Percentiles rank a stretch among this genome's conserved stretches.
Evolutionary conservation across 2,888 invertebrate species (phyloP).

Genomic region (Agonopterix arenella): DNA sequence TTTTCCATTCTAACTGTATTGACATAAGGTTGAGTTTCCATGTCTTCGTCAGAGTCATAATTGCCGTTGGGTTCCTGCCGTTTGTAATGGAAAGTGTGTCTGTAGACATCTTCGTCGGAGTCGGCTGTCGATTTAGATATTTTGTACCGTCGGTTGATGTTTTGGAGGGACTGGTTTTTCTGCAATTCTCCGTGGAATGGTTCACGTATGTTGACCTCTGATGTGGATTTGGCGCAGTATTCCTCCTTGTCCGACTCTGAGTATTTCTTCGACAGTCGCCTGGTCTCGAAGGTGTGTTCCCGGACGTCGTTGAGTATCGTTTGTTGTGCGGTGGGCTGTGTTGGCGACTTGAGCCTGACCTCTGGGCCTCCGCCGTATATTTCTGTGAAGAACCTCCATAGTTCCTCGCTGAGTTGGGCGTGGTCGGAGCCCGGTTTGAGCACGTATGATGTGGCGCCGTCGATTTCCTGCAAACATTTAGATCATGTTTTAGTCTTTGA

Average conservation of each 20-base stretch:
- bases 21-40: conserved; percentile 35
- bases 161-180: conserved; percentile 67
- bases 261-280: conserved; percentile 39
- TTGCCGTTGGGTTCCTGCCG: conserved; percentile 53
- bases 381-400: conserved; percentile 91
- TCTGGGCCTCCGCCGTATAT: conserved; percentile 96
- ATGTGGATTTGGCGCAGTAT: conserved; percentile 58
- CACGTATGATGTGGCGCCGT: conserved; percentile 46
- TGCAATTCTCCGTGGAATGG: conserved; percentile 46
- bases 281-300: conserved; percentile 9
- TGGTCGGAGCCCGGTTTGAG: conserved; percentile 79
- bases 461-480: conserved; percentile 47
- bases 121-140: conserved; percentile 33
- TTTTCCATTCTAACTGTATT: conserved; percentile 52
- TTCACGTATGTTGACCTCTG: conserved; percentile 54
- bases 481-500: too few relatives aligned
- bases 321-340: conserved; percentile 9
- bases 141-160: conserved; percentile 47
- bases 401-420: conserved; percentile 87
- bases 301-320: conserved; percentile 14
- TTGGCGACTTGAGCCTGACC: conserved; percentile 63
- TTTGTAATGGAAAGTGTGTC: conserved; percentile 40
- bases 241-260: conserved; percentile 66
- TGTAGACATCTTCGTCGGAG: conserved; percentile 57
- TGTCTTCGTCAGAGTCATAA: conserved; percentile 56